Percentiles rank a stretch among this genome's conserved stretches.
phyloP scores from a whole-genome alignment of 2,888 invertebrate genomes.

The Lymantria monacha region DNA sequence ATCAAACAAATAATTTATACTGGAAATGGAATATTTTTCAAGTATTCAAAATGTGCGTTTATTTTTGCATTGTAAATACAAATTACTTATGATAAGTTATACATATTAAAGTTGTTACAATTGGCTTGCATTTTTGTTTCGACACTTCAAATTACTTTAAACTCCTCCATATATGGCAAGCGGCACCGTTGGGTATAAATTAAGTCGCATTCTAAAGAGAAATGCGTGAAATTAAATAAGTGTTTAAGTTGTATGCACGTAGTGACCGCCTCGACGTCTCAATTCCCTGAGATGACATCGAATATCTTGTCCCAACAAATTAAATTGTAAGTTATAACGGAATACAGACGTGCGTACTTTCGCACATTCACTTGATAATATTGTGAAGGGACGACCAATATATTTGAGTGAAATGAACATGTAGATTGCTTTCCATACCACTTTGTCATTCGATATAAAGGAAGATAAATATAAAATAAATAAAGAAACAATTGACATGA shows the following conservation, averaged over 20 bases:
- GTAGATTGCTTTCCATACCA: constrained; percentile 12
- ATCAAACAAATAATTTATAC: no score
- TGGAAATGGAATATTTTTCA: no score
- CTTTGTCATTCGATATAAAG: constrained; percentile 12
- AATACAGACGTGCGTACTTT: constrained; percentile 39
- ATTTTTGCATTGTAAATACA: no score
- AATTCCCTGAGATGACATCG: constrained; percentile 55
- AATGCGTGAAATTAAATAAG: constrained; percentile 53
- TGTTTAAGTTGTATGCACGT: constrained; percentile 47
- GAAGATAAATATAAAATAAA: neutral
- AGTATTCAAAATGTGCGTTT: no score
- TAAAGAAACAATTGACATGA: neutral
- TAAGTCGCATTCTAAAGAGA: constrained; percentile 50
- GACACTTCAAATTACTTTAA: constrained; percentile 25
- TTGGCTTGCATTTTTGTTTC: constrained; percentile 21
- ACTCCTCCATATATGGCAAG: constrained; percentile 28
- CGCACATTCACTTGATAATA: constrained; percentile 43
- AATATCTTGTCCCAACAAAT: constrained; percentile 51
- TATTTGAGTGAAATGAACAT: constrained; percentile 34
- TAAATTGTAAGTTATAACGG: constrained; percentile 41
- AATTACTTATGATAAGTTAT: constrained; percentile 1
- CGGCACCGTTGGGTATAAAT: constrained; percentile 36
- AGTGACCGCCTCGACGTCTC: constrained; percentile 44
- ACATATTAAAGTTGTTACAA: constrained; percentile 20
- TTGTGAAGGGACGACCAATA: constrained; percentile 46